Conservation (phyloP, 2,888 invertebrate genomes). For the Tipula unca region DNA sequence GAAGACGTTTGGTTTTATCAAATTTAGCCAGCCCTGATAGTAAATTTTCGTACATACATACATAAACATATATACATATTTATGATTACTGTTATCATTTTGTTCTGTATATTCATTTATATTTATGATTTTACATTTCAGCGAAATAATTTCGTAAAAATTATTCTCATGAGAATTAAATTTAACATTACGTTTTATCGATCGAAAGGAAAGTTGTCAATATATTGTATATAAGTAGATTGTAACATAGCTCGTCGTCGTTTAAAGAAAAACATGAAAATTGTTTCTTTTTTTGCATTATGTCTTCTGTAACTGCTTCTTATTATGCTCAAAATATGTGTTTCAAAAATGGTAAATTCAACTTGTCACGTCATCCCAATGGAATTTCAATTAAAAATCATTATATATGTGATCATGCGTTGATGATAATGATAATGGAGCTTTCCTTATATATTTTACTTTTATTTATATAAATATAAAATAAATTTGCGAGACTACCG, state of each 20-base stretch:
- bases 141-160: not conserved
- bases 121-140: not conserved
- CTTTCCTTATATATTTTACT: not conserved
- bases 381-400: slow-evolving; percentile 18
- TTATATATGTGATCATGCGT: not conserved
- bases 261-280: slow-evolving; percentile 8
- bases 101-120: not conserved
- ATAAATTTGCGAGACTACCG: not conserved
- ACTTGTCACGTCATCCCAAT: slow-evolving; percentile 18
- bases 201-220: slow-evolving; percentile 14
- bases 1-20: too few relatives aligned
- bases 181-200: not conserved
- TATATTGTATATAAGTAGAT: not conserved
- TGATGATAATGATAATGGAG: not conserved
- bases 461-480: not conserved
- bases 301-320: not conserved
- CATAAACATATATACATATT: not conserved
- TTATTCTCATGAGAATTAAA: slow-evolving; percentile 16
- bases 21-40: not conserved
- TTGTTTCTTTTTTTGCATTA: not conserved
- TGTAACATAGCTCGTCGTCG: not conserved
- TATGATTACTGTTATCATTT: not conserved
- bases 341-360: slow-evolving; percentile 16
- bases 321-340: not conserved
- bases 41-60: not conserved